Conservation (phyloP, 2,888 invertebrate genomes). For the Blastobasis lacticolella region DNA sequence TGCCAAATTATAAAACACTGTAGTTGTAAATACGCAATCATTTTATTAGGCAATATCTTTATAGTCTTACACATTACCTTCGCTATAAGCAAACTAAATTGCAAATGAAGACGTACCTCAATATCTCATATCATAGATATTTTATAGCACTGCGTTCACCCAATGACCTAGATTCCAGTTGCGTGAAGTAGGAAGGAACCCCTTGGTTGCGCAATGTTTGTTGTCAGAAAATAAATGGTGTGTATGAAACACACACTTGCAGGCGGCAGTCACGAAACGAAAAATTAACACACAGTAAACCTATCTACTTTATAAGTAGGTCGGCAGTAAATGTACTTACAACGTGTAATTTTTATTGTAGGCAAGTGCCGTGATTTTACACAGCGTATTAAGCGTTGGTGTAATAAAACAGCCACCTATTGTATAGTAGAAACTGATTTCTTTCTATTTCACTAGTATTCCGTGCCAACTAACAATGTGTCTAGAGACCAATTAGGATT, state of each 20-base stretch:
- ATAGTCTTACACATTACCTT: too few species aligned
- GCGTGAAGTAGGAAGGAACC: conserved; percentile 43
- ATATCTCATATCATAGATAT: neutral
- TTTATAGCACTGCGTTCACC: conserved; percentile 19
- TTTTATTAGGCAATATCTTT: too few species aligned
- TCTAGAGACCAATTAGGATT: conserved; percentile 24
- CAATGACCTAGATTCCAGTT: conserved; percentile 45
- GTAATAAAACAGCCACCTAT: too few species aligned
- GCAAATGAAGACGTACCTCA: too few species aligned
- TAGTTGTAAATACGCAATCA: too few species aligned
- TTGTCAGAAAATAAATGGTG: conserved; percentile 29
- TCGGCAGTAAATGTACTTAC: neutral
- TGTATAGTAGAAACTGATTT: neutral
- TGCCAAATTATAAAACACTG: too few species aligned
- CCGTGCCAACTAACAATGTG: conserved; percentile 32
- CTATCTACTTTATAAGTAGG: neutral
- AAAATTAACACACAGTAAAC: conserved; percentile 2
- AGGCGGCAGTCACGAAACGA: conserved; percentile 11
- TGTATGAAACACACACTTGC: conserved; percentile 7
- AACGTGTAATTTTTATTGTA: too few species aligned
- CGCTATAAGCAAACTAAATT: too few species aligned
- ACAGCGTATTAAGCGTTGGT: too few species aligned
- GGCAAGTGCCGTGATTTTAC: too few species aligned
- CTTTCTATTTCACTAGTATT: conserved; percentile 18
- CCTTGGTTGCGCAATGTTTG: conserved; percentile 40